These are phyloP conservation scores for Grammomys dolichurus DNA, from an alignment of 2,113 vertebrate species.

Conservation along the genomic window DNA sequence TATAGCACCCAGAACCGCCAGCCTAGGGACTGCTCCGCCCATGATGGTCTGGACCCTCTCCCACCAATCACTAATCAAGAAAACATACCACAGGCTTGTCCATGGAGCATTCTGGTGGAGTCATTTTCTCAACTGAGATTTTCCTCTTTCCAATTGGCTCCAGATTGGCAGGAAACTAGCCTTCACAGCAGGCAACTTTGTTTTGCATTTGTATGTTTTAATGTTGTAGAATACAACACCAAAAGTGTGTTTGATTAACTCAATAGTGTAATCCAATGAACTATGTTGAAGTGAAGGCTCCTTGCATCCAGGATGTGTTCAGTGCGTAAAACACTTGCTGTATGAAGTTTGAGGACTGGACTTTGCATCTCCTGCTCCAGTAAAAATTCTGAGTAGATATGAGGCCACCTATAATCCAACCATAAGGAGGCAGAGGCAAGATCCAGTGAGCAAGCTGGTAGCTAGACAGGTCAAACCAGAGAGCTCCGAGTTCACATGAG, in stretches of 20 bases:
- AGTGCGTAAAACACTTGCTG: neutral
- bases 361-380: neutral
- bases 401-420: neutral
- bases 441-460: neutral
- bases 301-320: neutral
- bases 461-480: neutral
- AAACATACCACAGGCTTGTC: neutral
- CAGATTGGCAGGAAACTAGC: neutral
- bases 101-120: neutral
- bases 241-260: neutral
- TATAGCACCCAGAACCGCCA: neutral
- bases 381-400: neutral
- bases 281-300: neutral
- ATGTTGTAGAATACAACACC: neutral
- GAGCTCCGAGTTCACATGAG: neutral
- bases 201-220: neutral
- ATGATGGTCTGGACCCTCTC: neutral
- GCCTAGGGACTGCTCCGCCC: too few species aligned
- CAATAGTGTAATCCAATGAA: neutral
- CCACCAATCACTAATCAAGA: neutral
- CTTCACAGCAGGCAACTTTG: neutral
- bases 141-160: neutral
- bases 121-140: neutral
- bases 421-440: neutral
- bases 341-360: neutral